Conservation (phyloP, 2,797 vertebrate species). For the Peromyscus nudipes region DNA sequence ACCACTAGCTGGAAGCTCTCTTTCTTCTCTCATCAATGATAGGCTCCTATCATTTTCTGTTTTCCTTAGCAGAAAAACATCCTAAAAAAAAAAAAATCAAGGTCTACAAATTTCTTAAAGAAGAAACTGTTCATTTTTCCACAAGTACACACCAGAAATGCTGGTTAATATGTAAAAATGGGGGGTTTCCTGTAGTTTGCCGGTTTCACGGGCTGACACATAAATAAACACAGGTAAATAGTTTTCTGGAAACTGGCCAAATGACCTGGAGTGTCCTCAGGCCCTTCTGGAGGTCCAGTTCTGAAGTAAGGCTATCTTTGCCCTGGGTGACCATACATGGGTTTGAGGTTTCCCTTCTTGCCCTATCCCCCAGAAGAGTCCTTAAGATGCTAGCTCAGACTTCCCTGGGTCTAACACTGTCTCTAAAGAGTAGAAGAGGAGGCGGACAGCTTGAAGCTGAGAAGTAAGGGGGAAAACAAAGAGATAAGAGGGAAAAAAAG, state of each 20-base stretch:
- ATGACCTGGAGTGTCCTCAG: background rate
- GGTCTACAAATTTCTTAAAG: background rate
- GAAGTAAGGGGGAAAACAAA: background rate
- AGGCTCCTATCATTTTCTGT: background rate
- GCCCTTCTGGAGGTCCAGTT: background rate
- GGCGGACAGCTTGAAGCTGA: background rate
- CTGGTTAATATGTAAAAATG: background rate
- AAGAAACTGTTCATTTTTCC: background rate
- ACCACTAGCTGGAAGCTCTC: no score
- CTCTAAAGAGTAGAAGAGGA: background rate
- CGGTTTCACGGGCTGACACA: background rate
- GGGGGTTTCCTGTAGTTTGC: background rate
- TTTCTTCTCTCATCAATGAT: background rate
- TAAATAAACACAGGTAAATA: background rate
- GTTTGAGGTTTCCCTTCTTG: background rate
- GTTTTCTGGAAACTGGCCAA: background rate
- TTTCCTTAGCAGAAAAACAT: background rate
- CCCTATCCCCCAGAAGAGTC: no score
- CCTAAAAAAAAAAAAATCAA: background rate
- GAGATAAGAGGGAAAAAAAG: accelerated
- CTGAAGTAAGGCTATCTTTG: no score
- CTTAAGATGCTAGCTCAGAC: background rate
- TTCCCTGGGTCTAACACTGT: background rate
- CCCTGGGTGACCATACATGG: no score
- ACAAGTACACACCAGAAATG: background rate